Conservation (phyloP, 2,797 vertebrate species). For the Philypnodon macrostomus region DNA sequence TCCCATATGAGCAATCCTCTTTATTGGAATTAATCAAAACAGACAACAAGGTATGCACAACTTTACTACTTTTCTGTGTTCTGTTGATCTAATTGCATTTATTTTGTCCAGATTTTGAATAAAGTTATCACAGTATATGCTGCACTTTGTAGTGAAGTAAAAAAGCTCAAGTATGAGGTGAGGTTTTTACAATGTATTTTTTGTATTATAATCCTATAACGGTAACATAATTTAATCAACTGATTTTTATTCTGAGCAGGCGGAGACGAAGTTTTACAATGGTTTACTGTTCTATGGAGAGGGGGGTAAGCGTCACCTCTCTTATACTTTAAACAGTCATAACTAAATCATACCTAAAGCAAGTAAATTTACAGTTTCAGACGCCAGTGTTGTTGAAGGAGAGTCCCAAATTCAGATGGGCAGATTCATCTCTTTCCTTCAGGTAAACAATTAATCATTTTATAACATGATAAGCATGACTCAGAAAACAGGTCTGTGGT, state of each 20-base stretch:
- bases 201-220: background rate
- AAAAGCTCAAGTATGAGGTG: slow-evolving; percentile 98
- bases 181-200: slow-evolving; percentile 15
- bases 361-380: slow-evolving; percentile 77
- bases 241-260: slow-evolving; percentile 69
- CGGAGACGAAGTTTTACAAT: slow-evolving; percentile 97
- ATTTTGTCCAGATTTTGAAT: slow-evolving; percentile 85
- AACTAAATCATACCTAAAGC: background rate
- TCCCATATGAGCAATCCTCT: slow-evolving; percentile 94
- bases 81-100: background rate
- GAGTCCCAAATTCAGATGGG: slow-evolving; percentile 98
- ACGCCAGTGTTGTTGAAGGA: slow-evolving; percentile 90
- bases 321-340: background rate
- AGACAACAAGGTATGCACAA: slow-evolving; percentile 89
- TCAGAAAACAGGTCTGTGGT: background rate
- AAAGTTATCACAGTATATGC: slow-evolving; percentile 99
- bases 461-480: background rate
- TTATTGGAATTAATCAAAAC: slow-evolving; percentile 96
- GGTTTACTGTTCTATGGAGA: slow-evolving; percentile 97
- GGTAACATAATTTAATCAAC: background rate
- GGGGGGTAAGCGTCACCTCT: slow-evolving; percentile 82
- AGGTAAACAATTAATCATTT: slow-evolving; percentile 71
- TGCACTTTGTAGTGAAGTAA: slow-evolving; percentile 96
- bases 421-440: slow-evolving; percentile 94
- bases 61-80: background rate